Percentiles rank a stretch among this genome's conserved stretches.
Conservation (phyloP, 2,113 vertebrate species). For the Cervus canadensis region DNA sequence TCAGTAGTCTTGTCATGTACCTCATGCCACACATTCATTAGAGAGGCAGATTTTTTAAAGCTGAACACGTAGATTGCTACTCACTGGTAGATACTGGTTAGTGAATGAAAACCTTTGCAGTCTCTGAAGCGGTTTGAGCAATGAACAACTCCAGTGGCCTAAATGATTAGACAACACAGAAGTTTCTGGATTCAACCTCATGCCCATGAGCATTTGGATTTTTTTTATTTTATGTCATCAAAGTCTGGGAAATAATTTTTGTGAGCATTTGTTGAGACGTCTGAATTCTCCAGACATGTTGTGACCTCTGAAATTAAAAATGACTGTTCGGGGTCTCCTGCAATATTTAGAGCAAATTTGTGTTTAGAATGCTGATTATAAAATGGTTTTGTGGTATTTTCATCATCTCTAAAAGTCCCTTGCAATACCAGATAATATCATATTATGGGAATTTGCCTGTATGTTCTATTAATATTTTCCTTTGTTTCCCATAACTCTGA, state of each 20-base stretch:
- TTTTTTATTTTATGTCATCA: constrained; percentile 1
- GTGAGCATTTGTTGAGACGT: background rate
- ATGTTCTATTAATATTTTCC: constrained; percentile 41
- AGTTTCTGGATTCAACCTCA: background rate
- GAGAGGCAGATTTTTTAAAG: constrained; percentile 36
- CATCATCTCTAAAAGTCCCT: constrained; percentile 45
- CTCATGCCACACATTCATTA: constrained; percentile 54
- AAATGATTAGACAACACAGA: constrained; percentile 8
- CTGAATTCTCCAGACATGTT: background rate
- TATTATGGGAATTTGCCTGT: constrained; percentile 64
- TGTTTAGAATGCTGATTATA: constrained; percentile 29
- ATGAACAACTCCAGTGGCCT: background rate
- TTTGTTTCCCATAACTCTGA: constrained; percentile 54
- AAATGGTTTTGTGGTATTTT: constrained; percentile 59
- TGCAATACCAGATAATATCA: constrained; percentile 56
- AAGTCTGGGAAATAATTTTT: background rate
- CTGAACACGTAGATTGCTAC: constrained; percentile 50
- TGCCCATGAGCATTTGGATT: background rate
- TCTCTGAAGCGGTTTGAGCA: constrained; percentile 26
- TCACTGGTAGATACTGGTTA: constrained; percentile 53
- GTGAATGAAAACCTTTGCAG: constrained; percentile 29
- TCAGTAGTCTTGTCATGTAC: constrained; percentile 51
- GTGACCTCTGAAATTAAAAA: constrained; percentile 65
- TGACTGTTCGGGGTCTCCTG: constrained; percentile 12
- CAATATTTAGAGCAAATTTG: constrained; percentile 46